Conservation (phyloP, 2,113 vertebrate species). For the Pseudolaguvia tuberculata region DNA sequence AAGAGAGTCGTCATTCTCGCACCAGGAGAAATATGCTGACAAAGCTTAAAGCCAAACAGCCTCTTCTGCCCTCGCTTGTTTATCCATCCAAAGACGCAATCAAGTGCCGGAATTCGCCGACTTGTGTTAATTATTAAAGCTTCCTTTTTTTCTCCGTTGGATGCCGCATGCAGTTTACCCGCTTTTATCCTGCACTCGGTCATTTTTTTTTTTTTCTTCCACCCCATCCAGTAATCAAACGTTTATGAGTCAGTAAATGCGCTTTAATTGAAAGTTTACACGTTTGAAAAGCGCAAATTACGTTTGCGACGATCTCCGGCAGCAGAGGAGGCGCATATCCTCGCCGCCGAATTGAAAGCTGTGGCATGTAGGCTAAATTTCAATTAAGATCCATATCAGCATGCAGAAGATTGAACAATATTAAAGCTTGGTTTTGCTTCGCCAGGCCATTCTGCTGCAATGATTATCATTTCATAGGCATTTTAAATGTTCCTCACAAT, state of each 20-base stretch:
- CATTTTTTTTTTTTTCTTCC: constrained; percentile 14
- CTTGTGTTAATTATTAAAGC: constrained; percentile 44
- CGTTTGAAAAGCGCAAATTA: constrained; percentile 24
- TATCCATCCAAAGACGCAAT: constrained; percentile 42
- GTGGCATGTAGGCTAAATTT: constrained; percentile 35
- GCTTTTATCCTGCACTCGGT: constrained; percentile 17
- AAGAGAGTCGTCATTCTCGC: constrained; percentile 38
- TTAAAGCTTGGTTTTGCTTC: constrained; percentile 33
- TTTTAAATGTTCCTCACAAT: constrained; percentile 52
- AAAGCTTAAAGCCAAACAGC: constrained; percentile 24
- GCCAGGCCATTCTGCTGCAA: constrained; percentile 47
- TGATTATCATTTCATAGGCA: constrained; percentile 57
- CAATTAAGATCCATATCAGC: constrained; percentile 40
- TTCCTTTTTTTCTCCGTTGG: constrained; percentile 27
- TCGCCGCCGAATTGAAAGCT: constrained; percentile 10
- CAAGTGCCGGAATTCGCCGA: constrained; percentile 35
- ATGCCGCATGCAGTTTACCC: constrained; percentile 18
- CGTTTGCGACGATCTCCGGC: constrained; percentile 12
- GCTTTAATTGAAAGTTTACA: constrained; percentile 35
- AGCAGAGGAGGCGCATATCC: neutral
- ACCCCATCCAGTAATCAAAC: constrained; percentile 15
- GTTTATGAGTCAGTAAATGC: constrained; percentile 16
- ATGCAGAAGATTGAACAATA: constrained; percentile 32
- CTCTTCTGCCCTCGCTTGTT: constrained; percentile 28
- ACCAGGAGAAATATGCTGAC: constrained; percentile 33